Conservation (phyloP, 2,113 vertebrate genomes). For the Microcebus griseorufus region DNA sequence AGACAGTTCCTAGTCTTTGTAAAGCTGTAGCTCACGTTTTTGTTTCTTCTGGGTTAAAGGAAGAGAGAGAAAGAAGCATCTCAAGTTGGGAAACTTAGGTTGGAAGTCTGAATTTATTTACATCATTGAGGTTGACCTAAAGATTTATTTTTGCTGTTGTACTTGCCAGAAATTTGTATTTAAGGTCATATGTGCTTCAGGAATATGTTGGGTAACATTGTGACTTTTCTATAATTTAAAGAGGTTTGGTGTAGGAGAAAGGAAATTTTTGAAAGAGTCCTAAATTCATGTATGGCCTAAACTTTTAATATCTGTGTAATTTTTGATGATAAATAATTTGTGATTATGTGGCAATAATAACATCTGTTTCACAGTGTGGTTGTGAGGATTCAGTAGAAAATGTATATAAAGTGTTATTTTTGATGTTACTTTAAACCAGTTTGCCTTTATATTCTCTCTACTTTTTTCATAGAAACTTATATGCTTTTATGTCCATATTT, state of each 20-base stretch:
- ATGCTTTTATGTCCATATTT: background rate
- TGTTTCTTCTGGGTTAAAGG: background rate
- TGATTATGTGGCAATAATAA: background rate
- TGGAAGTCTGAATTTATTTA: background rate
- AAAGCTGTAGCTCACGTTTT: background rate
- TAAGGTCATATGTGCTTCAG: background rate
- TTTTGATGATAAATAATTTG: background rate
- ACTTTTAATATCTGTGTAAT: background rate
- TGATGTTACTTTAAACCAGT: background rate
- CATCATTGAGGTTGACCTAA: background rate
- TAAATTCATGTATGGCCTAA: background rate
- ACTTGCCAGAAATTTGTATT: background rate
- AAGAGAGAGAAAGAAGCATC: background rate
- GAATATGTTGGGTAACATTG: background rate
- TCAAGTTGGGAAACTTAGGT: background rate
- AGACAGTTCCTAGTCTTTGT: background rate
- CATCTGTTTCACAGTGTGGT: background rate
- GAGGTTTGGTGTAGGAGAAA: background rate
- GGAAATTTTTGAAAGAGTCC: background rate
- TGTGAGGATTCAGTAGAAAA: background rate
- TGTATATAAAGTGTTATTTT: background rate
- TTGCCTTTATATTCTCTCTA: background rate
- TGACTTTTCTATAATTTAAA: background rate
- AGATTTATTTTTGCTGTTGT: background rate
- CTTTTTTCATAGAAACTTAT: background rate